These are phyloP conservation scores for Neoaliturus tenellus DNA, from an alignment of 2,888 invertebrate genomes.

Conservation along the genomic window DNA sequence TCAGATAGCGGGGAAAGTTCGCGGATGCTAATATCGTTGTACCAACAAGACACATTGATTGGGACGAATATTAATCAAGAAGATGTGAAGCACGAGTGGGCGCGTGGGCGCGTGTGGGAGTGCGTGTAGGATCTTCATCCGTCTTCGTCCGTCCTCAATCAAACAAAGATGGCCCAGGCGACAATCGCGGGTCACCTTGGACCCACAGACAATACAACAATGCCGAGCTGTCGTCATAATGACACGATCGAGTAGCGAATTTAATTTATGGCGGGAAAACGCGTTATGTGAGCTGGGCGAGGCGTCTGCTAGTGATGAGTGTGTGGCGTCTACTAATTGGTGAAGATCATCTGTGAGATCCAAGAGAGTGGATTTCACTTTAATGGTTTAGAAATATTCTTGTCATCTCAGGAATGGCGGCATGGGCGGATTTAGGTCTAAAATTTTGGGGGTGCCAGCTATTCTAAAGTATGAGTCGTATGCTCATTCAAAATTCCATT, in stretches of 20 bases:
- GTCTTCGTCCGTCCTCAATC: slow-evolving; percentile 36
- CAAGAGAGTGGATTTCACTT: too few species aligned
- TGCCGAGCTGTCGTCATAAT: slow-evolving; percentile 16
- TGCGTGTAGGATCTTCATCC: slow-evolving; percentile 38
- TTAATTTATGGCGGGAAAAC: slow-evolving; percentile 13
- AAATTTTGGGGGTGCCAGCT: too few species aligned
- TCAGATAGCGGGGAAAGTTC: slow-evolving; percentile 9
- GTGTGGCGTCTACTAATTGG: too few species aligned
- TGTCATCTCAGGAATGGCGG: too few species aligned
- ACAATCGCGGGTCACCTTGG: slow-evolving; percentile 34
- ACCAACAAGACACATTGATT: slow-evolving; percentile 45
- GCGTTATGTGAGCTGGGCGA: not conserved
- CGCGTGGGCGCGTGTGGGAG: slow-evolving; percentile 29
- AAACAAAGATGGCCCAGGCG: slow-evolving; percentile 42
- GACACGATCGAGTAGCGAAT: slow-evolving; percentile 24
- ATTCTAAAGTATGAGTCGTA: too few species aligned
- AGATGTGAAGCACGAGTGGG: slow-evolving; percentile 5
- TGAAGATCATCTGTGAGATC: too few species aligned
- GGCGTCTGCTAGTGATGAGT: too few species aligned
- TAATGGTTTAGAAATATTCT: too few species aligned
- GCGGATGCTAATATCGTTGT: not conserved
- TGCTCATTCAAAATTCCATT: too few species aligned
- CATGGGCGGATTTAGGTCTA: too few species aligned
- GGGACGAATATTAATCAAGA: slow-evolving; percentile 47
- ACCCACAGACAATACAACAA: slow-evolving; percentile 22